Base-by-base conservation (phyloP, 2,888 invertebrate genomes). In the Eledona agricola region DNA sequence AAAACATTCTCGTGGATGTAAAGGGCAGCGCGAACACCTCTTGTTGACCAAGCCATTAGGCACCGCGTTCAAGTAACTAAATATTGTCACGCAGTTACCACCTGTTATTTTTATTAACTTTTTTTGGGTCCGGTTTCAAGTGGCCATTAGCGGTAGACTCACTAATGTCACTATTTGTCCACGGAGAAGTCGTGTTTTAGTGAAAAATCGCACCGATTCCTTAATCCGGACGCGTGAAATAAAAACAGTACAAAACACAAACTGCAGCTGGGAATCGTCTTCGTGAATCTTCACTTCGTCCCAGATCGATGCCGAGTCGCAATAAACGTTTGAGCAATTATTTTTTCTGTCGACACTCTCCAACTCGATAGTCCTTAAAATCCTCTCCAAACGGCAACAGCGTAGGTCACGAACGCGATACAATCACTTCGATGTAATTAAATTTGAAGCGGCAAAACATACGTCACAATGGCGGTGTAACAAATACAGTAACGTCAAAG, bases 31-130 rank as follows among this genome's bases (percentile, higher is more conserved):
- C n/a, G 37, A 38, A 42, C 53, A 42, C 43, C 40, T 49, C 17
- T 31, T 54, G 61, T 64, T 66, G 64, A 64, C 66, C 64, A 59
- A 67, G 59, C 70, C 67, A 69, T 67, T 70, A 69, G 65, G 56
- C 63, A 54, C 53, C 55, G 51, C 60, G 61, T 62, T 65, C 60
- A 52, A 61, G 64, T 66, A 67, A 68, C 65, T 60, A 65, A 67
- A 69, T 68, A 69, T 66, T 65, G 58, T 59, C 60, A 58, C 59
- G 56, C 63, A 56, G 58, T 63, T 60, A 58, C 60, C 60, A 60
- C 49, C 58, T 64, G 61, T 61, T 62, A 61, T 60, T 66, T 58
- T 61, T 62, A 55, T 62, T 58, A 57, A 55, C 54, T 57, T 57
- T 58, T 52, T 54, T 54, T 37, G n/a, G n/a, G n/a, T n/a, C n/a